A percentile compares a stretch with the other conserved stretches of the same genome.
These are phyloP conservation scores for Isaurus tuberculatus DNA, from an alignment of 92 coral and sea anemone genomes.

Conservation along the genomic window DNA sequence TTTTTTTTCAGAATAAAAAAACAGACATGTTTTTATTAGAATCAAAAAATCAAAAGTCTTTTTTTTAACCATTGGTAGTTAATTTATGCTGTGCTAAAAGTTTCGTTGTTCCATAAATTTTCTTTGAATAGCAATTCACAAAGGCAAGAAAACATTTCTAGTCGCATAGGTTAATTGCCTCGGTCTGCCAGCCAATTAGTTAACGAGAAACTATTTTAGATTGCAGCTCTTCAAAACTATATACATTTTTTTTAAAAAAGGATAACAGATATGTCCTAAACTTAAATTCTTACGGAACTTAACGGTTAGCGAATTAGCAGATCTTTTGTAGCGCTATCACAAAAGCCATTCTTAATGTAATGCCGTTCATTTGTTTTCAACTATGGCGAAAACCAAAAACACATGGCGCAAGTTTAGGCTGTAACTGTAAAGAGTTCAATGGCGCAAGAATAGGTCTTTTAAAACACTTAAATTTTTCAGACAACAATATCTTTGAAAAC, in stretches of 20 bases:
- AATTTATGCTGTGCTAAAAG: not conserved
- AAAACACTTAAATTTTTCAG: not conserved
- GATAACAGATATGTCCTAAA: not conserved
- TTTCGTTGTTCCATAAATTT: not conserved
- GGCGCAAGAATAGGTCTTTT: not conserved
- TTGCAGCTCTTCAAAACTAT: not conserved
- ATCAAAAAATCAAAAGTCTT: not conserved
- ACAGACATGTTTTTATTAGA: not conserved
- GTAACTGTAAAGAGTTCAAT: not conserved
- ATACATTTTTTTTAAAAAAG: not conserved
- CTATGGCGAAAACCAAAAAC: constrained; percentile 1
- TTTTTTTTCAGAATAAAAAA: not conserved
- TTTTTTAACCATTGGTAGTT: not conserved
- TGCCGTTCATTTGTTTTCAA: constrained; percentile 26
- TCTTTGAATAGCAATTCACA: constrained; percentile 8
- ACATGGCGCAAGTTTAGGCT: constrained; percentile 4
- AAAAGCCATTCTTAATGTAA: not conserved
- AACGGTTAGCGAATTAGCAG: constrained; percentile 1
- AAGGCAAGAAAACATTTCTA: not conserved
- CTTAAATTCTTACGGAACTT: not conserved
- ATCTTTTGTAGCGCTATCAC: not conserved
- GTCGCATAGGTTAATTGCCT: not conserved
- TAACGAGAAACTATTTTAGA: not conserved
- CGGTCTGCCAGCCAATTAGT: not conserved
- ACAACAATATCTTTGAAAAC: not conserved